Base-by-base conservation (phyloP, 2,113 vertebrate species). In the Clarias magur region DNA sequence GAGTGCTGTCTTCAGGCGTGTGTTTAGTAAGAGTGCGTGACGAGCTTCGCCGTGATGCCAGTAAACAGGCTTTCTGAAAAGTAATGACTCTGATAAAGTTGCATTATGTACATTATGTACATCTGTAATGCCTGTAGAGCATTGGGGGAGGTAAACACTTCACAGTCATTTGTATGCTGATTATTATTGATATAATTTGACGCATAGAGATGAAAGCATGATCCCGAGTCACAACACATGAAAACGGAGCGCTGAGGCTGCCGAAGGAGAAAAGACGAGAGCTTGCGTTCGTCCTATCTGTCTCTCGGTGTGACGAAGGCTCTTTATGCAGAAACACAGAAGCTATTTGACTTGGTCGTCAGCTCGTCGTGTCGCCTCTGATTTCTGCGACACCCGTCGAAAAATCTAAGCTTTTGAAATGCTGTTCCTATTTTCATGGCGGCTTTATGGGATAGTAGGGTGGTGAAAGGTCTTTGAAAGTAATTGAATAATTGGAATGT, bases 1-100 rank as follows among this genome's bases (percentile, higher is more conserved):
- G 86, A 85, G 62, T 65, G 79, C 88, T 88, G 90, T 88, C 89
- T 91, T 85, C 86, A 83, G 91, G 90, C 88, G 73, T 78, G 85
- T 86, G 73, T 80, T 86, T 90, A 83, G 68, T 89, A 87, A 75
- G 85, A 48, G 67, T 82, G 68, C 72, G 86, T 83, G 84, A 84
- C 85, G 68, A 70, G 75, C 68, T 86, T 85, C 63, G 63, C 57
- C 83, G 79, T 90, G 84, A 90, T 91, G 80, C 78, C 79, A 73
- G 82, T 88, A 83, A 88, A 87, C 84, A 82, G 73, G 53, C 67
- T 85, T 87, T 88, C 80, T 82, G 38, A 73, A 76, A 70, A 23
- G 87, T 84, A 89, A 91, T 87, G 86, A 88, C 60, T 84, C 67
- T 78, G 84, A 81, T 86, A 80, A 81, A 85, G 27, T 83, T 85